Conservation (phyloP, 2,113 vertebrate species). For the Brachionichthys hirsutus region DNA sequence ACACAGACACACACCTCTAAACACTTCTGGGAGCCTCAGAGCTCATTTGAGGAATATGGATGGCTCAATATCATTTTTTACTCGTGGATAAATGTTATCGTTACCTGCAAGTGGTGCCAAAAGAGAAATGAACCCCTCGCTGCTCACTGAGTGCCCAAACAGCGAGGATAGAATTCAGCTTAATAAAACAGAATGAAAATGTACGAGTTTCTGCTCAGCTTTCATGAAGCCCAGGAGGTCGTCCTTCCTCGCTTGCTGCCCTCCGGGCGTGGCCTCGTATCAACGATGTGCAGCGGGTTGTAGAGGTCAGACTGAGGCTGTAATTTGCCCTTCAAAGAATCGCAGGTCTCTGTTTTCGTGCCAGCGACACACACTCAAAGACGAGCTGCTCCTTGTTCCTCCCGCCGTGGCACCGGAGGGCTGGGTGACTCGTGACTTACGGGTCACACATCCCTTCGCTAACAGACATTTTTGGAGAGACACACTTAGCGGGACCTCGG, state of each 20-base stretch:
- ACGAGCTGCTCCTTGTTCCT: conserved; percentile 16
- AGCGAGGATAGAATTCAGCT: background rate
- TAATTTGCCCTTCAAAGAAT: conserved; percentile 11
- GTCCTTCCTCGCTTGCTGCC: background rate
- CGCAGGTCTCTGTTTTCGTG: background rate
- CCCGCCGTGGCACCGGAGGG: conserved; percentile 15
- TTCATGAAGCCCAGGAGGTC: conserved; percentile 21
- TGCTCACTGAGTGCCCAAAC: background rate
- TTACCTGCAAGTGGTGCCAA: conserved; percentile 7
- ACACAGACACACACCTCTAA: background rate
- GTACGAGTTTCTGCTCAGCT: conserved; percentile 2
- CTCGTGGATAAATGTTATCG: conserved; percentile 18
- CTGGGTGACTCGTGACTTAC: conserved; percentile 43
- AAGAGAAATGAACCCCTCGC: background rate
- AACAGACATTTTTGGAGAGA: conserved; percentile 35
- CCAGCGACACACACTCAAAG: background rate
- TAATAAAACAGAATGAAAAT: background rate
- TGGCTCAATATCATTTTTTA: conserved; percentile 11
- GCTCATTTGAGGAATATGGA: conserved; percentile 23
- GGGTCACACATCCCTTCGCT: conserved; percentile 34
- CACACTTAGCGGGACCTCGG: conserved; percentile 8
- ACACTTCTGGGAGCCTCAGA: conserved; percentile 12
- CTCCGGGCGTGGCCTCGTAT: conserved; percentile 12
- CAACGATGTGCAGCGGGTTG: conserved; percentile 16
- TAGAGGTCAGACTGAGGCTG: conserved; percentile 17